Evolutionary conservation across 64 coral and sea anemone genomes (phyloP).

Genomic region (Hydrozoanthus tunicans): DNA sequence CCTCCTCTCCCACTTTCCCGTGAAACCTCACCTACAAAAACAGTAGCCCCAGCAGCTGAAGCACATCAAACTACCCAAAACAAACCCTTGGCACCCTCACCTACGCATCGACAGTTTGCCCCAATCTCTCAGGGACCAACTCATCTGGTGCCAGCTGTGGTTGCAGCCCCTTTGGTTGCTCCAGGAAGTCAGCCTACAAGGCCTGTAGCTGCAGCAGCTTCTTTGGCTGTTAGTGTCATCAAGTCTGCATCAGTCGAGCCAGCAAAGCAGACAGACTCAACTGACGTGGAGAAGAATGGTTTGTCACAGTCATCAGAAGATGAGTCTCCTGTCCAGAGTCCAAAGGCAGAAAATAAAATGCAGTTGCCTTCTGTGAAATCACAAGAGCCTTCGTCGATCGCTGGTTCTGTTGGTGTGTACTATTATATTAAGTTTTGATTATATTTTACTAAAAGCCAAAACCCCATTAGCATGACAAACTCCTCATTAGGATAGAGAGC

Average conservation of each 20-base stretch:
- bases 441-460: too few relatives aligned
- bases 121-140: slow-evolving; percentile 45
- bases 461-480: too few relatives aligned
- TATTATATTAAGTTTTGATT: neutral
- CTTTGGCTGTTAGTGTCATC: slow-evolving; percentile 88
- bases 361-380: neutral
- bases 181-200: slow-evolving; percentile 54
- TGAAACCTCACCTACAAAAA: slow-evolving; percentile 82
- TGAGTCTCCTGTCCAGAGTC: slow-evolving; percentile 76
- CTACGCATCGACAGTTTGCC: slow-evolving; percentile 55
- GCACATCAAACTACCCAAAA: slow-evolving; percentile 52
- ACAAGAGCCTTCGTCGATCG: slow-evolving; percentile 20
- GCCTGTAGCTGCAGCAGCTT: slow-evolving; percentile 50
- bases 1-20: slow-evolving; percentile 57
- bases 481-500: too few relatives aligned
- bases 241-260: slow-evolving; percentile 69
- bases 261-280: slow-evolving; percentile 52
- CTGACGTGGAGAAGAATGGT: slow-evolving; percentile 82
- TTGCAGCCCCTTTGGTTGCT: slow-evolving; percentile 36
- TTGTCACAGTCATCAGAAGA: slow-evolving; percentile 91
- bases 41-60: slow-evolving; percentile 47
- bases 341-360: slow-evolving; percentile 53
- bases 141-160: neutral
- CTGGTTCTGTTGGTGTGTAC: slow-evolving; percentile 45
- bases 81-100: slow-evolving; percentile 57